A percentile compares a stretch with the other conserved stretches of the same genome.
Evolutionary conservation across 2,113 vertebrate species (phyloP).

Genomic region (Aspiorhynchus laticeps): DNA sequence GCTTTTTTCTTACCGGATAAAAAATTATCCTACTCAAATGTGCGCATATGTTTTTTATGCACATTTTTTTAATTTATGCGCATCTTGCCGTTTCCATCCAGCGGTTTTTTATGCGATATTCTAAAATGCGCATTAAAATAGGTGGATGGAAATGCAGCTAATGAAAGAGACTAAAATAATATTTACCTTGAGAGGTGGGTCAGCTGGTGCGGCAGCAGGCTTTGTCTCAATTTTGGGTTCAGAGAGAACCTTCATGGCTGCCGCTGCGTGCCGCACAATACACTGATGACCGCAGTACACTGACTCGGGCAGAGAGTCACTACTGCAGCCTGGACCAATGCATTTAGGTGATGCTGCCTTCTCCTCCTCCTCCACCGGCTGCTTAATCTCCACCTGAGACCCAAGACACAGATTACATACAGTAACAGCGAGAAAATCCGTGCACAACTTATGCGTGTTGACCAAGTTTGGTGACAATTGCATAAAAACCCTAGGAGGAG

Average conservation of each 20-base stretch:
- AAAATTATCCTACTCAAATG: too few species aligned
- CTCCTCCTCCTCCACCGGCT: slow-evolving; percentile 17
- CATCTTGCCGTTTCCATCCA: too few species aligned
- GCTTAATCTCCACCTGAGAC: background rate
- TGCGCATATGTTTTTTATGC: too few species aligned
- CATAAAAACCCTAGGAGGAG: background rate
- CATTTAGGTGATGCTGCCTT: slow-evolving; percentile 77
- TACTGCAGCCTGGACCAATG: slow-evolving; percentile 87
- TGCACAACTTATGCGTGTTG: background rate
- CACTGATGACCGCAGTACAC: slow-evolving; percentile 95
- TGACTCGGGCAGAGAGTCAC: slow-evolving; percentile 84
- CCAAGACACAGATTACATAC: background rate
- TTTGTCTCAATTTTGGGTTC: slow-evolving; percentile 83
- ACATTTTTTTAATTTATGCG: too few species aligned
- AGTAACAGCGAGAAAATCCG: background rate
- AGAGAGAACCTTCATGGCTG: slow-evolving; percentile 87
- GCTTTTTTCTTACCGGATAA: too few species aligned
- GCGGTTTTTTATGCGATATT: too few species aligned
- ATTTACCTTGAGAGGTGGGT: slow-evolving; percentile 79
- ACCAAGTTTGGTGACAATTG: background rate
- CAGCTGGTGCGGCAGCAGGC: slow-evolving; percentile 57
- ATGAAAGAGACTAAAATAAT: too few species aligned
- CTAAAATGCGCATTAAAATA: too few species aligned
- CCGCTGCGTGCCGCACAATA: slow-evolving; percentile 91
- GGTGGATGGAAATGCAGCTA: too few species aligned